Evolutionary conservation across 2,113 vertebrate genomes (phyloP), one percentile per base, ranked within the genome.

Genomic region (Pampusana beccarii): DNA sequence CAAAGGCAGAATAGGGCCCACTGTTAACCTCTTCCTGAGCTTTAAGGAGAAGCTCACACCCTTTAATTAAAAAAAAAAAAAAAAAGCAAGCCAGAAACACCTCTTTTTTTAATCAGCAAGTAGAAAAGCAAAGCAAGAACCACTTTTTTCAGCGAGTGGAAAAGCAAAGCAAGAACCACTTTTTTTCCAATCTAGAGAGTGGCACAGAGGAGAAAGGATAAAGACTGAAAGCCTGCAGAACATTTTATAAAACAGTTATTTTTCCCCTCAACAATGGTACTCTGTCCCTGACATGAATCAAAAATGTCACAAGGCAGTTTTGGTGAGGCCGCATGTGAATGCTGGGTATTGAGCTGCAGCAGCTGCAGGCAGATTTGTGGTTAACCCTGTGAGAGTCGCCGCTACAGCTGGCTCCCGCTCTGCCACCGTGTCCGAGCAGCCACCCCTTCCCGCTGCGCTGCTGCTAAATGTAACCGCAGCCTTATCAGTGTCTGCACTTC

Each of bases 371-470:
- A 80, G 84, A 96, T 89, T 93, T 97, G 89, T 94, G 94, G 95
- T 96, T 96, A 96, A 96, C 90, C 92, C 96, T 91, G 57, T 67
- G 88, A 96, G 95, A 93, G 91, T 96, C 95, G 53, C 96, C 92
- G 90, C 92, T 92, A 65, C 94, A 96, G 77, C 92, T 93, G 89
- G 87, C 93, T 93, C 84, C 38, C 16, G 71, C 53, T 88, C 91
- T 64, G 54, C 53, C 62, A 0, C 72, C 9, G 11, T 38, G 11
- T 33, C 77, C 23, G 2, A 56, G 90, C 62, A 3, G 83, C 64
- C 34, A 0, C 58, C 75, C 75, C 75, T 87, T 70, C 73, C 42
- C 77, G 62, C 91, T 65, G 79, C 2, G 0, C 71, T 54, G 57
- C 88, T 69, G 71, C 90, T 96, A 93, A 95, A 96, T 87, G 92